Conservation (phyloP, 2,797 vertebrate genomes). For the Myotis vivesi region DNA sequence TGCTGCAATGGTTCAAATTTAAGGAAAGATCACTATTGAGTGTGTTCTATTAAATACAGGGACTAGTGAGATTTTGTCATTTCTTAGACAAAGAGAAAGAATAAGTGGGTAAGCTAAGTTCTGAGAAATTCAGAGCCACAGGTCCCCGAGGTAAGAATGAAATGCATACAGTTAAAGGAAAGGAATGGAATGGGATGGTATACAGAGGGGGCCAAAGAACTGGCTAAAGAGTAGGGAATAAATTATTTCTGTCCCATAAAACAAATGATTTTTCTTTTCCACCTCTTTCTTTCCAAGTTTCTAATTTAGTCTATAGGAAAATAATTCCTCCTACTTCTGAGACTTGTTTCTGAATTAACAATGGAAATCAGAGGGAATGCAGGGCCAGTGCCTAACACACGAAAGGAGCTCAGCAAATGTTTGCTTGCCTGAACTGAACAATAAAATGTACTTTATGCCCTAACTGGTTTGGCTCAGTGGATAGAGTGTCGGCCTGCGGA, state of each 20-base stretch:
- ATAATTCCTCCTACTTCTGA: not conserved
- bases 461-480: no score
- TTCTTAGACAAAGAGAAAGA: not conserved
- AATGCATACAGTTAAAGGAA: not conserved
- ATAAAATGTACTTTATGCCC: not conserved
- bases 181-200: not conserved
- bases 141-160: not conserved
- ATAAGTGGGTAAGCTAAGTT: not conserved
- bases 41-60: not conserved
- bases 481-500: no score
- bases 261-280: not conserved
- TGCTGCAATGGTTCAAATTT: not conserved
- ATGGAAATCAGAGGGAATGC: not conserved
- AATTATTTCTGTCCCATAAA: not conserved
- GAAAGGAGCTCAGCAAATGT: not conserved
- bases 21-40: not conserved
- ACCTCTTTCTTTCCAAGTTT: not conserved
- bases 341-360: constrained; percentile 1
- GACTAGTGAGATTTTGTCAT: not conserved
- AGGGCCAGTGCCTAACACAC: not conserved
- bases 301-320: not conserved
- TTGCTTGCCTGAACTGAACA: not conserved
- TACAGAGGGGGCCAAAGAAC: not conserved
- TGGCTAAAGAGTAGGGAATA: not conserved
- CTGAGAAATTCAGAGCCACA: not conserved